phyloP scores from a whole-genome alignment of 2,113 vertebrate genomes.

The Datnioides undecimradiatus region DNA sequence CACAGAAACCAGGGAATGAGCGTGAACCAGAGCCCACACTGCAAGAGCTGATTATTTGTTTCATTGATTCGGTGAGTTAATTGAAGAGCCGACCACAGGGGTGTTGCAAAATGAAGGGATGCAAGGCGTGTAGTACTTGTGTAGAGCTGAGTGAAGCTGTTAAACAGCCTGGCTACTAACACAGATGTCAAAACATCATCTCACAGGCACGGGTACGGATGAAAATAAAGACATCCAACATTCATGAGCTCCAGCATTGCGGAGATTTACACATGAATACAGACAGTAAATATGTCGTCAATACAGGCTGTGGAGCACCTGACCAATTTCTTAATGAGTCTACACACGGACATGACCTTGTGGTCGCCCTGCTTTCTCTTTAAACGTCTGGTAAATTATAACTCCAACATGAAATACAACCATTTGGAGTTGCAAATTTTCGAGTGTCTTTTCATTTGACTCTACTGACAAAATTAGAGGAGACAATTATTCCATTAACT shows the following conservation, averaged over 20 bases:
- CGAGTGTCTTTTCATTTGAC: constrained; percentile 53
- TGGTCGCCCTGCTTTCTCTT: constrained; percentile 10
- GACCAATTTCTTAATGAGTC: constrained; percentile 46
- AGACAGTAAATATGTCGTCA: constrained; percentile 41
- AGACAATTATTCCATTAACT: constrained; percentile 76
- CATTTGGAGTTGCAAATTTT: constrained; percentile 45
- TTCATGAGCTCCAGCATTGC: constrained; percentile 10
- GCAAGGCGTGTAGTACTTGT: neutral
- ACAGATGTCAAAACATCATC: constrained; percentile 16
- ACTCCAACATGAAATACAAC: constrained; percentile 26
- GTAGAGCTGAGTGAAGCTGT: neutral
- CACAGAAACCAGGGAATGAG: constrained; percentile 19
- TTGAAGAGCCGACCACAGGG: neutral
- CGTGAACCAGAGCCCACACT: neutral
- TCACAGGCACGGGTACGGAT: constrained; percentile 19
- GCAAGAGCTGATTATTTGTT: constrained; percentile 2
- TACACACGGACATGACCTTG: constrained; percentile 38
- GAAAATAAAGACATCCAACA: constrained; percentile 48
- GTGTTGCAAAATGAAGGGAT: neutral
- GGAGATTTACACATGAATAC: constrained; percentile 24
- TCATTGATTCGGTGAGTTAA: neutral
- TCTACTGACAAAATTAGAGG: constrained; percentile 62
- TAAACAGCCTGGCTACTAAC: constrained; percentile 8
- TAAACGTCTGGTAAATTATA: constrained; percentile 27
- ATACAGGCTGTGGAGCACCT: constrained; percentile 10